Evolutionary conservation across 2,888 invertebrate species (phyloP).

Genomic region (Zhuqinia jingwanae): DNA sequence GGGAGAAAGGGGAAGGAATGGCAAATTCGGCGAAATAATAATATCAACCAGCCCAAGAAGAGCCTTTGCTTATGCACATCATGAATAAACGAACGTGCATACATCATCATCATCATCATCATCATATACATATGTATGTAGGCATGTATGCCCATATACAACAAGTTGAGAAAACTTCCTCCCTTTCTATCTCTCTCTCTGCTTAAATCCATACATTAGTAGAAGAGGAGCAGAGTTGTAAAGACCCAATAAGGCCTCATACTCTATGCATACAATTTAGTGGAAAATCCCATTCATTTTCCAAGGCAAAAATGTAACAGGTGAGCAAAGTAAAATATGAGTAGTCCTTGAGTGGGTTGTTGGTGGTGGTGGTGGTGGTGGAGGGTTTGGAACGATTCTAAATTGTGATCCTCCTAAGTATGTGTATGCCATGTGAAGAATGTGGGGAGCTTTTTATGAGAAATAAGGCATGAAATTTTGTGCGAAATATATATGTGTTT

Average conservation of each 20-base stretch:
- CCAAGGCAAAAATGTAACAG: constrained; percentile 56
- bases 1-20: neutral
- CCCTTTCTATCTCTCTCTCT: too few relatives aligned
- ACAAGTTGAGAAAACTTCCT: neutral
- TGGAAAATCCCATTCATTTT: constrained; percentile 36
- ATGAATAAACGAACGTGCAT: neutral
- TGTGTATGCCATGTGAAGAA: neutral
- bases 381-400: too few relatives aligned
- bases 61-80: too few relatives aligned
- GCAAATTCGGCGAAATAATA: too few relatives aligned
- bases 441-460: neutral
- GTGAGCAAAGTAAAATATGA: constrained; percentile 43
- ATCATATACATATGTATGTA: too few relatives aligned
- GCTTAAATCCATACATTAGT: constrained; percentile 8
- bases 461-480: neutral
- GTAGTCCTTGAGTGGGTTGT: neutral
- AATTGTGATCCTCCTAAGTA: too few relatives aligned
- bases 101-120: too few relatives aligned
- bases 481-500: neutral
- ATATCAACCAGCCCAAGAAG: too few relatives aligned
- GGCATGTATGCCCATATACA: neutral
- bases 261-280: constrained; percentile 43
- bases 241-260: constrained; percentile 12
- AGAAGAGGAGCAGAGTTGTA: neutral
- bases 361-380: neutral